Conservation (phyloP, 2,113 vertebrate species). For the Colaptes auratus region DNA sequence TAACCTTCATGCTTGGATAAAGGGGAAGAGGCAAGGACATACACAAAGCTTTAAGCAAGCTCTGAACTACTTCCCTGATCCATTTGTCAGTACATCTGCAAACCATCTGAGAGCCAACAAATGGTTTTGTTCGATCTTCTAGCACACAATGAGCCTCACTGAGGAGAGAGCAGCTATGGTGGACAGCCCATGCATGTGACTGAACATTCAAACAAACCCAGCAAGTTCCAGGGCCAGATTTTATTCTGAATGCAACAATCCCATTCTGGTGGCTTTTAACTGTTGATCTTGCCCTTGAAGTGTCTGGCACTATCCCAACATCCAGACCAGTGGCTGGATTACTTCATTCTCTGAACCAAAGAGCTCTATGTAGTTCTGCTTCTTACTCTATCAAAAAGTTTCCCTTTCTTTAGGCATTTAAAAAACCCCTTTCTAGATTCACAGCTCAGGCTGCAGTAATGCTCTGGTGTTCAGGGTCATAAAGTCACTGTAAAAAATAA, state of each 20-base stretch:
- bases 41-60: not conserved
- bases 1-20: not conserved
- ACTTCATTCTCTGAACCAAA: not conserved
- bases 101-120: not conserved
- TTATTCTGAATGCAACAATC: not conserved
- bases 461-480: not conserved
- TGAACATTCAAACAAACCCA: not conserved
- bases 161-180: not conserved
- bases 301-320: not conserved
- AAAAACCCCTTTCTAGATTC: not conserved
- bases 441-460: slow-evolving; percentile 29
- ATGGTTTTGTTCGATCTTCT: not conserved
- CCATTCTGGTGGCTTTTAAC: not conserved
- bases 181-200: not conserved
- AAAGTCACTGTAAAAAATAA: slow-evolving; percentile 13
- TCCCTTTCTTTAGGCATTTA: not conserved
- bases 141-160: not conserved
- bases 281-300: not conserved
- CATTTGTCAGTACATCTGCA: not conserved
- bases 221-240: not conserved
- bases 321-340: not conserved
- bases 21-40: not conserved
- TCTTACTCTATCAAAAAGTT: not conserved
- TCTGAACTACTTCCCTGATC: not conserved
- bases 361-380: not conserved